Evolutionary conservation across 2,113 vertebrate species (phyloP).

Genomic region (Aviceda subcristata): DNA sequence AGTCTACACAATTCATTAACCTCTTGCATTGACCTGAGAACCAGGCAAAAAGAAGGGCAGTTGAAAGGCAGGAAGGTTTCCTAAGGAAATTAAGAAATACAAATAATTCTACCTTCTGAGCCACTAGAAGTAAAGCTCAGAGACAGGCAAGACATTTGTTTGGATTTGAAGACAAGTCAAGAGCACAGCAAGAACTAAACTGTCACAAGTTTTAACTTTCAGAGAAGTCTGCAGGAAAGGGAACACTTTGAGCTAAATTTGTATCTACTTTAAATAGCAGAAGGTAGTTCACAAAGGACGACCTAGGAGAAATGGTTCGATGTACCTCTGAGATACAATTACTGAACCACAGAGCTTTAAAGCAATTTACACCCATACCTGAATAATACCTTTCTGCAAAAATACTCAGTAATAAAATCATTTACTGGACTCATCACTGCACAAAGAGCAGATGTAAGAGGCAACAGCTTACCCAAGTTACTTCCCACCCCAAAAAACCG

Average conservation of each 20-base stretch:
- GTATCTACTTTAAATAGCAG: conserved; percentile 18
- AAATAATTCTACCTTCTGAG: background rate
- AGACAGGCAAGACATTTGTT: background rate
- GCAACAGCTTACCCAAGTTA: background rate
- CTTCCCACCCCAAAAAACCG: background rate
- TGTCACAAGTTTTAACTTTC: background rate
- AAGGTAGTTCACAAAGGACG: background rate
- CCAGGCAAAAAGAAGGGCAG: background rate
- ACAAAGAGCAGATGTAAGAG: background rate
- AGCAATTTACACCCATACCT: background rate
- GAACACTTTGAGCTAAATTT: background rate
- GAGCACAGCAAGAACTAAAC: background rate
- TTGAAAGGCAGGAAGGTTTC: background rate
- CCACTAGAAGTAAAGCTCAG: background rate
- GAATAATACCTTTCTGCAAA: background rate
- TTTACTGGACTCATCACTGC: background rate
- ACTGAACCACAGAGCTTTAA: background rate
- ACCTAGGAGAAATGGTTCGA: background rate
- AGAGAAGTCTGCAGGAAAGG: background rate
- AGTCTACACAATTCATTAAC: background rate
- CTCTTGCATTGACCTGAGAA: background rate
- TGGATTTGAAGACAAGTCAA: background rate
- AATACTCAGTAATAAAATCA: accelerated
- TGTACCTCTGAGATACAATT: background rate
- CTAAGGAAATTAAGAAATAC: background rate